Conservation (phyloP, 2,888 invertebrate genomes). For the Lasioglossum villosulum region DNA sequence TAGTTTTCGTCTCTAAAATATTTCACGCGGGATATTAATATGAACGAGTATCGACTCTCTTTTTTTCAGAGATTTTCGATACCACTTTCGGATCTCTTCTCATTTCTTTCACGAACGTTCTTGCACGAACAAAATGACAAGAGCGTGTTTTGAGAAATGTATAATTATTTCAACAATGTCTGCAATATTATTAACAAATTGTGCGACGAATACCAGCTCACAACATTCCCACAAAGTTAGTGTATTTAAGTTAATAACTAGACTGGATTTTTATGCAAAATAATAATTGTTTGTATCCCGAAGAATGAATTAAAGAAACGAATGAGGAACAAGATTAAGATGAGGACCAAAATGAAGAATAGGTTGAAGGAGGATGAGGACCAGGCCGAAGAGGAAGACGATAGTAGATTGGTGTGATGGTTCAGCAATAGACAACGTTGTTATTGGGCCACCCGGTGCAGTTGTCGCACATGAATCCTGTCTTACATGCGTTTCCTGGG, state of each 20-base stretch:
- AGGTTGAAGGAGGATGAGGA: not conserved
- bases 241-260: no score
- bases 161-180: not conserved
- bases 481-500: constrained; percentile 23
- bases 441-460: constrained; percentile 1
- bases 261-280: no score
- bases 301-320: not conserved
- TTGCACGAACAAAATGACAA: not conserved
- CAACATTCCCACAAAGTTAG: no score
- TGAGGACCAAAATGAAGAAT: not conserved
- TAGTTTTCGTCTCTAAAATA: constrained; percentile 20
- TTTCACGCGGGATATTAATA: constrained; percentile 16
- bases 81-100: not conserved
- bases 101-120: not conserved
- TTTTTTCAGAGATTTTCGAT: not conserved
- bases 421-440: not conserved
- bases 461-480: constrained; percentile 37
- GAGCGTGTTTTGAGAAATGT: not conserved
- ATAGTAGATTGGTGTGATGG: not conserved
- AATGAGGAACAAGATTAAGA: not conserved
- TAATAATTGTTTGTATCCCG: no score
- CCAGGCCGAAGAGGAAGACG: not conserved
- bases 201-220: no score
- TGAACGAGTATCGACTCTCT: not conserved
- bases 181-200: not conserved